These are phyloP conservation scores for Carposina sasakii DNA, from an alignment of 1,140 invertebrate species.

Conservation along the genomic window DNA sequence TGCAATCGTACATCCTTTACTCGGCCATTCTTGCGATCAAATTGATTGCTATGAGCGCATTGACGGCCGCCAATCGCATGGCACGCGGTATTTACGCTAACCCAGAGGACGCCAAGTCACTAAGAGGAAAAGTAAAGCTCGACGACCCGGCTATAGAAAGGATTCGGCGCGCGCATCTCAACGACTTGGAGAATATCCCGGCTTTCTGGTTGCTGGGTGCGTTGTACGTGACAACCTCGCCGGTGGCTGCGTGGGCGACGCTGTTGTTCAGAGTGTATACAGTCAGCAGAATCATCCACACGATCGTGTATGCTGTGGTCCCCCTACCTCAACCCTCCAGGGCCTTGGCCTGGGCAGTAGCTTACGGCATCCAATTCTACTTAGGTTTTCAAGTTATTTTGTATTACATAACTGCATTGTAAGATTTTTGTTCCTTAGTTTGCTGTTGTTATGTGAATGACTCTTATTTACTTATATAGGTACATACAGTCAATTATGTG, in stretches of 20 bases:
- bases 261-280: slow-evolving; percentile 75
- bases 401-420: slow-evolving; percentile 29
- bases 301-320: slow-evolving; percentile 74
- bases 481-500: no score
- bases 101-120: slow-evolving; percentile 49
- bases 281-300: slow-evolving; percentile 73
- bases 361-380: slow-evolving; percentile 27
- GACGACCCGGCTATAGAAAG: slow-evolving; percentile 70
- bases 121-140: slow-evolving; percentile 43
- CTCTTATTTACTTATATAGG: no score
- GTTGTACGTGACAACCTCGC: slow-evolving; percentile 75
- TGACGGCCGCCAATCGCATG: slow-evolving; percentile 65
- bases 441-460: not conserved
- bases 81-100: slow-evolving; percentile 59
- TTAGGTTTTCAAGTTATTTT: slow-evolving; percentile 32
- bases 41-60: slow-evolving; percentile 66
- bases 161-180: slow-evolving; percentile 75
- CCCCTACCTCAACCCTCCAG: slow-evolving; percentile 76
- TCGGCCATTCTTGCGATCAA: slow-evolving; percentile 71
- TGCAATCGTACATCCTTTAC: slow-evolving; percentile 69
- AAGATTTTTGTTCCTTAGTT: slow-evolving; percentile 13
- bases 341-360: slow-evolving; percentile 55
- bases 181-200: slow-evolving; percentile 81
- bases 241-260: slow-evolving; percentile 62
- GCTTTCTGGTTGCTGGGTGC: slow-evolving; percentile 75